These are phyloP conservation scores for Linnaemya vulpina DNA, from an alignment of 2,888 invertebrate genomes.

Conservation along the genomic window DNA sequence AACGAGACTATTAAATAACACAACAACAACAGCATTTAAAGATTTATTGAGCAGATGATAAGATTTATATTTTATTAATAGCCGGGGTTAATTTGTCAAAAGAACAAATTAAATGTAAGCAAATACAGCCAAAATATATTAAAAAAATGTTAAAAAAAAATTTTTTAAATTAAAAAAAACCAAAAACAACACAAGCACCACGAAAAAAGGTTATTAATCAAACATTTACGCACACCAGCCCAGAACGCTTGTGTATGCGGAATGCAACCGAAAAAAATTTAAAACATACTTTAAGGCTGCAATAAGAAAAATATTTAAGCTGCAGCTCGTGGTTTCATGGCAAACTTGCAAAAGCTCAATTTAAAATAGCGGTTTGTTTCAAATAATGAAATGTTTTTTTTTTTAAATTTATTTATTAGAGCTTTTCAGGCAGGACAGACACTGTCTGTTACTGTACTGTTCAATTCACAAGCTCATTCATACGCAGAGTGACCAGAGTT, in stretches of 20 bases:
- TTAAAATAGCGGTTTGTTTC: not conserved
- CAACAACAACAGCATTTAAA: not conserved
- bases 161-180: too few relatives aligned
- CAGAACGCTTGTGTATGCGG: too few relatives aligned
- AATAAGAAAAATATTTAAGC: not conserved
- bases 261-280: not conserved
- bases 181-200: not conserved
- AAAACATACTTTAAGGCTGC: slow-evolving; percentile 39
- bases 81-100: slow-evolving; percentile 47
- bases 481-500: too few relatives aligned
- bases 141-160: too few relatives aligned
- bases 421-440: not conserved
- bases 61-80: slow-evolving; percentile 42
- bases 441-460: too few relatives aligned
- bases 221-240: not conserved
- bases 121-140: too few relatives aligned
- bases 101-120: slow-evolving; percentile 19
- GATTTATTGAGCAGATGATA: slow-evolving; percentile 48
- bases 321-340: not conserved
- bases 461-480: too few relatives aligned
- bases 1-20: not conserved
- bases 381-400: not conserved
- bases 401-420: not conserved
- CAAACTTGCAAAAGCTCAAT: slow-evolving; percentile 5
- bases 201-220: not conserved